These are phyloP conservation scores for Drosophila lutescens DNA, from an alignment of 2,888 invertebrate genomes.

Conservation along the genomic window DNA sequence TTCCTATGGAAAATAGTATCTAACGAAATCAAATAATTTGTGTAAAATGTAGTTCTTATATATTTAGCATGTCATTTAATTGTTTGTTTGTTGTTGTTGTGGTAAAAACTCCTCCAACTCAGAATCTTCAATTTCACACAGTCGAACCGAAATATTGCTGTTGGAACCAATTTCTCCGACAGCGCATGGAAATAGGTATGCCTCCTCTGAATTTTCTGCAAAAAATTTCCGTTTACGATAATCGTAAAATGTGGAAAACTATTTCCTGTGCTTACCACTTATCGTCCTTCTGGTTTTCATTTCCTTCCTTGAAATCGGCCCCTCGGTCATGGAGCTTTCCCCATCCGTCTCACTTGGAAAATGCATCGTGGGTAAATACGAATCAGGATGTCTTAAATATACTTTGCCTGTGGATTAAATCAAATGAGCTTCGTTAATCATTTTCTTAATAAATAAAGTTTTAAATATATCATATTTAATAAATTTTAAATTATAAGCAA, in stretches of 20 bases:
- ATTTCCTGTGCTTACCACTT: constrained; percentile 51
- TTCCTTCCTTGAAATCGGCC: constrained; percentile 54
- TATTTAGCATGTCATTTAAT: constrained; percentile 67
- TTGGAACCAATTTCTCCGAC: constrained; percentile 86
- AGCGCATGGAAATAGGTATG: constrained; percentile 84
- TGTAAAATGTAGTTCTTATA: constrained; percentile 61
- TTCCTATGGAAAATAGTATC: constrained; percentile 74
- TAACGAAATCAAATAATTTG: constrained; percentile 67
- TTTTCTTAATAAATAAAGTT: neutral
- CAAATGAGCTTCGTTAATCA: constrained; percentile 21
- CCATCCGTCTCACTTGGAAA: constrained; percentile 88
- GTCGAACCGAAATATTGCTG: constrained; percentile 93
- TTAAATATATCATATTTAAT: too few relatives aligned
- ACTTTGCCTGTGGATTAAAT: constrained; percentile 86
- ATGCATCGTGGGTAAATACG: constrained; percentile 90
- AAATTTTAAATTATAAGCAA: too few relatives aligned
- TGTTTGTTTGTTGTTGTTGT: constrained; percentile 49
- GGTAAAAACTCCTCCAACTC: constrained; percentile 87
- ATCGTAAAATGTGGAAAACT: neutral
- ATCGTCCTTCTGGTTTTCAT: constrained; percentile 86
- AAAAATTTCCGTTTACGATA: constrained; percentile 64
- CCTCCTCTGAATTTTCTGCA: constrained; percentile 86
- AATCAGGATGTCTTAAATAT: constrained; percentile 93
- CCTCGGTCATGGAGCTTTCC: constrained; percentile 82
- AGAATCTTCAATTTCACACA: constrained; percentile 97